Evolutionary conservation across 1,140 invertebrate species (phyloP).

Genomic region (Drosophila pectinifera): DNA sequence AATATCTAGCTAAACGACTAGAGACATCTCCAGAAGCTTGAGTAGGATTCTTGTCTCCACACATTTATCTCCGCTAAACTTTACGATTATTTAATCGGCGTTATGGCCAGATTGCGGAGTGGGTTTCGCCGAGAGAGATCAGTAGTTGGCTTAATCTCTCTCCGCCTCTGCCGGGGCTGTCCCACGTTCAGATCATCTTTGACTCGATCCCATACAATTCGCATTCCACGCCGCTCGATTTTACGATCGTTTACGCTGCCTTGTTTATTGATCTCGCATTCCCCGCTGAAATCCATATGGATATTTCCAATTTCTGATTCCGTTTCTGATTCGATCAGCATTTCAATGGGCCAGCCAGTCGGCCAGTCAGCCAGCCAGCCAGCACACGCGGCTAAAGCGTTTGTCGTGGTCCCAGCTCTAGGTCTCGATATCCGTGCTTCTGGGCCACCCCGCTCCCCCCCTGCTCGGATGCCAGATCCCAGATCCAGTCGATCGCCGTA

Average conservation of each 20-base stretch:
- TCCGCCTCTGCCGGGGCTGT: not conserved
- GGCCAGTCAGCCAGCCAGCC: conserved; percentile 31
- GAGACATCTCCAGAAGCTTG: too few species aligned
- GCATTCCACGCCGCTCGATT: conserved; percentile 33
- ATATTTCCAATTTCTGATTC: conserved; percentile 55
- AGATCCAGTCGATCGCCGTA: conserved; percentile 39
- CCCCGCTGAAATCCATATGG: conserved; percentile 66
- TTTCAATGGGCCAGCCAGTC: conserved; percentile 57
- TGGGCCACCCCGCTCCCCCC: conserved; percentile 12
- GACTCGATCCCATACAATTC: conserved; percentile 26
- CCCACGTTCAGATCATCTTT: conserved; percentile 17
- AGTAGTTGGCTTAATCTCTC: too few species aligned
- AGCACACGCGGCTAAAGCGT: conserved; percentile 61
- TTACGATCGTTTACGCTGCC: conserved; percentile 39
- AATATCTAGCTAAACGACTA: too few species aligned
- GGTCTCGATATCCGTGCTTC: conserved; percentile 11
- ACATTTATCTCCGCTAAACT: not conserved
- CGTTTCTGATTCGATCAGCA: conserved; percentile 65
- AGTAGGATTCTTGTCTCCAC: not conserved
- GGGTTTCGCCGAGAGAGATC: not conserved
- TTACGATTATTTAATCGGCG: not conserved
- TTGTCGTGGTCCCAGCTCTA: conserved; percentile 46
- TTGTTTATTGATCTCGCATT: conserved; percentile 60
- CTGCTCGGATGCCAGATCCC: not conserved
- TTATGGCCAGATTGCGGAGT: too few species aligned